phyloP scores from a whole-genome alignment of 2,797 vertebrate genomes.

The Chelon auratus region DNA sequence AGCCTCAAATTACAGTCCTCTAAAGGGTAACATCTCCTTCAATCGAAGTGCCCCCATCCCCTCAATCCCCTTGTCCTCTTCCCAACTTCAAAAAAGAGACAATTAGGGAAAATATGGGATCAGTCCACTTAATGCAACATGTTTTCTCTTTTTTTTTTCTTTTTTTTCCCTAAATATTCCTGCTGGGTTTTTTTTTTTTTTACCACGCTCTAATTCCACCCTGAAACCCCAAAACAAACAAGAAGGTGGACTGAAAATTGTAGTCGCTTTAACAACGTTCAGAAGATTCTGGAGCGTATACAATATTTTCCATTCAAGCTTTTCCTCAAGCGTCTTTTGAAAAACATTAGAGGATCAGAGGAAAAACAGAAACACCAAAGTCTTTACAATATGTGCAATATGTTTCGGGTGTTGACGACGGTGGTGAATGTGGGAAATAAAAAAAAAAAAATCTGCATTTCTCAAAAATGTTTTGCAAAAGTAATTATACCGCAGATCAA shows the following conservation, averaged over 20 bases:
- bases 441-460: slow-evolving; percentile 16
- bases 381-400: slow-evolving; percentile 1
- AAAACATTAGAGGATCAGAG: slow-evolving; percentile 19
- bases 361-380: background rate
- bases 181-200: slow-evolving; percentile 41
- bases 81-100: slow-evolving; percentile 69
- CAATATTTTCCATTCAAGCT: no score
- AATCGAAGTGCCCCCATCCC: slow-evolving; percentile 56
- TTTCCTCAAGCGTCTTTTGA: slow-evolving; percentile 19
- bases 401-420: slow-evolving; percentile 41
- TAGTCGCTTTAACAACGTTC: slow-evolving; percentile 30
- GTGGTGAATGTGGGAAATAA: slow-evolving; percentile 16
- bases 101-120: slow-evolving; percentile 77
- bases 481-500: slow-evolving; percentile 78
- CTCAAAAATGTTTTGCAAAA: slow-evolving; percentile 52
- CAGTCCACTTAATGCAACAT: slow-evolving; percentile 70
- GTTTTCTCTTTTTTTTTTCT: slow-evolving; percentile 54
- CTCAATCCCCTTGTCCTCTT: slow-evolving; percentile 48
- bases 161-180: slow-evolving; percentile 37
- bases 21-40: slow-evolving; percentile 78
- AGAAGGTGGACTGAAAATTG: slow-evolving; percentile 30
- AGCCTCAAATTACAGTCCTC: slow-evolving; percentile 81
- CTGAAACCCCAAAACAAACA: slow-evolving; percentile 65
- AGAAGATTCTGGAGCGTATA: slow-evolving; percentile 20
- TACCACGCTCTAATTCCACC: slow-evolving; percentile 54